phyloP scores from a whole-genome alignment of 2,113 vertebrate genomes.

The Aptenodytes patagonicus region DNA sequence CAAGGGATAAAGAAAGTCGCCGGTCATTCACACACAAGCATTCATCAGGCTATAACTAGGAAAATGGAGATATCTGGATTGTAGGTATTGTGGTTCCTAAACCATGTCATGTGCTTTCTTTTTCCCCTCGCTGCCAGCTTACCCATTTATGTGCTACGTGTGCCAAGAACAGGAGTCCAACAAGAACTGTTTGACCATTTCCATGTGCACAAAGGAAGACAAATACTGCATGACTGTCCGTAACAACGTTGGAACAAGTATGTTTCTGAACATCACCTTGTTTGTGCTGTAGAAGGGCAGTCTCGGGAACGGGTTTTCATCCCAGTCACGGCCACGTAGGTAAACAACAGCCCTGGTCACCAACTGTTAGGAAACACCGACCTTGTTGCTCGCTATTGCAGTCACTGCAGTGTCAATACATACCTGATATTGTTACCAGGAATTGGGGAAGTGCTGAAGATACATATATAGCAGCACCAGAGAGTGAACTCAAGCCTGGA shows the following conservation, averaged over 20 bases:
- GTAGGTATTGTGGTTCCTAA: neutral
- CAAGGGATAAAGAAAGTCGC: constrained; percentile 6
- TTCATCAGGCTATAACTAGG: neutral
- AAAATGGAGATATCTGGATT: neutral
- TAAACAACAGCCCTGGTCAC: neutral
- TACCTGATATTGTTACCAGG: neutral
- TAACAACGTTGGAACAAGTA: neutral
- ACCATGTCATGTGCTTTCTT: neutral
- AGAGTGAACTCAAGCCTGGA: neutral
- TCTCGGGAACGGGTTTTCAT: neutral
- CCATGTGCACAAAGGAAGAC: constrained; percentile 32
- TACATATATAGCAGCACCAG: neutral
- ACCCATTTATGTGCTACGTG: constrained; percentile 43
- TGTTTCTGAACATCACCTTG: neutral
- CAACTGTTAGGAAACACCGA: neutral
- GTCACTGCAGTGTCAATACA: neutral
- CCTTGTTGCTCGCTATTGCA: neutral
- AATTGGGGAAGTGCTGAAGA: neutral
- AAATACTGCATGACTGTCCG: constrained; percentile 23
- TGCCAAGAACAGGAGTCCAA: constrained; percentile 53
- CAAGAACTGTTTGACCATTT: constrained; percentile 50
- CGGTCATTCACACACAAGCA: neutral
- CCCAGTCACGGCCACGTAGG: fast-evolving
- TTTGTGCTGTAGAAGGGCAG: neutral
- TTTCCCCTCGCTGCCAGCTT: neutral